Percentiles rank a stretch among this genome's conserved stretches.
Evolutionary conservation across 2,888 invertebrate species (phyloP).

Genomic region (Ectemnius continuus): DNA sequence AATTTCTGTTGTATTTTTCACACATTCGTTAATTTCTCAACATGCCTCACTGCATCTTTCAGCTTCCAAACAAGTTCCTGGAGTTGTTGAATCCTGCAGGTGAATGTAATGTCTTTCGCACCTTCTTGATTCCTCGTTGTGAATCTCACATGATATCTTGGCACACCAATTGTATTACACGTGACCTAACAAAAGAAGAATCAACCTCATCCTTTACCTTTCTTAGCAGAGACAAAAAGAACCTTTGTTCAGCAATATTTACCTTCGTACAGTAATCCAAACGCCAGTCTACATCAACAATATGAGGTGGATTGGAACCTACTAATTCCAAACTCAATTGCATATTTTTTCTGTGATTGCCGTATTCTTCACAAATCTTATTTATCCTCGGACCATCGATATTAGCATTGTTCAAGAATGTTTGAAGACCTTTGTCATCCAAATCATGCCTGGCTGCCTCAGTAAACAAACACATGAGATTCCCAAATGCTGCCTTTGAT

Average conservation of each 20-base stretch:
- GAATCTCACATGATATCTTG: slow-evolving; percentile 66
- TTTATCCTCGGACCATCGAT: slow-evolving; percentile 63
- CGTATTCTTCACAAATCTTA: slow-evolving; percentile 67
- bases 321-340: slow-evolving; percentile 66
- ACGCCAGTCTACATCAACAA: slow-evolving; percentile 75
- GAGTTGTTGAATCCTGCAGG: slow-evolving; percentile 82
- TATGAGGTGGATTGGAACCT: slow-evolving; percentile 70
- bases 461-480: slow-evolving; percentile 67
- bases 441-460: slow-evolving; percentile 70
- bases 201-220: slow-evolving; percentile 17
- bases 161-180: slow-evolving; percentile 59
- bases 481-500: slow-evolving; percentile 67
- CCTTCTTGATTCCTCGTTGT: slow-evolving; percentile 66
- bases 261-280: slow-evolving; percentile 76
- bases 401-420: slow-evolving; percentile 56
- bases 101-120: slow-evolving; percentile 80
- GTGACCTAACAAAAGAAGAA: slow-evolving; percentile 61
- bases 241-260: slow-evolving; percentile 29
- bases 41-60: slow-evolving; percentile 83
- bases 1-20: slow-evolving; percentile 27
- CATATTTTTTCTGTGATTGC: slow-evolving; percentile 61
- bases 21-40: slow-evolving; percentile 79
- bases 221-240: slow-evolving; percentile 10
- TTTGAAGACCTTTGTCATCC: slow-evolving; percentile 63
- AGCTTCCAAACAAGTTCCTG: slow-evolving; percentile 85